phyloP scores from a whole-genome alignment of 2,888 invertebrate species.

The Spodoptera littoralis region DNA sequence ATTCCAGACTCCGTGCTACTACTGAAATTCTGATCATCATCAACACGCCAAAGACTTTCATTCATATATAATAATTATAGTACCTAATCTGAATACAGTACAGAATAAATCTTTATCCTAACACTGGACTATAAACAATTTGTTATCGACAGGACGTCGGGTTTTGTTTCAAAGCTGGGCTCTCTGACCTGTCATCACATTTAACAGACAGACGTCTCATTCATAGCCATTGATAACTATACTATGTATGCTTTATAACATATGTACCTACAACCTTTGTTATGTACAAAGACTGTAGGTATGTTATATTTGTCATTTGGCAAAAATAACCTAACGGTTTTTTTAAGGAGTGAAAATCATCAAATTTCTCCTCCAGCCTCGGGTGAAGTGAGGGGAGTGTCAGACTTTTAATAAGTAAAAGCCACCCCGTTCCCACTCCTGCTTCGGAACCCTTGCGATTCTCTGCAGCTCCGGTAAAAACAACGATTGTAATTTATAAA shows the following conservation, averaged over 20 bases:
- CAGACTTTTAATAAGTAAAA: too few relatives aligned
- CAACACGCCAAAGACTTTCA: not conserved
- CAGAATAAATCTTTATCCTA: conserved; percentile 25
- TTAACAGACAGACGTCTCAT: conserved; percentile 28
- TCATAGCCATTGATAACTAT: conserved; percentile 37
- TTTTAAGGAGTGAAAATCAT: too few relatives aligned
- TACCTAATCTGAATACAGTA: conserved; percentile 3
- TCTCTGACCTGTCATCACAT: conserved; percentile 47
- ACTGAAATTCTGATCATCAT: too few relatives aligned
- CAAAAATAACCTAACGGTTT: too few relatives aligned
- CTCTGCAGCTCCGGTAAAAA: too few relatives aligned
- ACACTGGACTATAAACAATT: conserved; percentile 43
- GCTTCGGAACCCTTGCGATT: too few relatives aligned
- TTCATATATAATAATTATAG: conserved; percentile 2
- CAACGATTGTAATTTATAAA: too few relatives aligned
- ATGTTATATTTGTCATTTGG: too few relatives aligned
- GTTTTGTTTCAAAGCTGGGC: conserved; percentile 42
- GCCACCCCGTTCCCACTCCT: too few relatives aligned
- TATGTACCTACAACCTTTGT: conserved; percentile 16
- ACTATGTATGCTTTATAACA: conserved; percentile 30
- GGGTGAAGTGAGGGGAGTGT: too few relatives aligned
- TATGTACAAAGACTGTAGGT: not conserved
- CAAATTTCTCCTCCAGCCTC: too few relatives aligned
- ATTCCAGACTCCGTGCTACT: too few relatives aligned
- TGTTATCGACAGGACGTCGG: conserved; percentile 54